These are phyloP conservation scores for Pseudochaenichthys georgianus DNA, from an alignment of 2,797 vertebrate genomes.

Conservation along the genomic window DNA sequence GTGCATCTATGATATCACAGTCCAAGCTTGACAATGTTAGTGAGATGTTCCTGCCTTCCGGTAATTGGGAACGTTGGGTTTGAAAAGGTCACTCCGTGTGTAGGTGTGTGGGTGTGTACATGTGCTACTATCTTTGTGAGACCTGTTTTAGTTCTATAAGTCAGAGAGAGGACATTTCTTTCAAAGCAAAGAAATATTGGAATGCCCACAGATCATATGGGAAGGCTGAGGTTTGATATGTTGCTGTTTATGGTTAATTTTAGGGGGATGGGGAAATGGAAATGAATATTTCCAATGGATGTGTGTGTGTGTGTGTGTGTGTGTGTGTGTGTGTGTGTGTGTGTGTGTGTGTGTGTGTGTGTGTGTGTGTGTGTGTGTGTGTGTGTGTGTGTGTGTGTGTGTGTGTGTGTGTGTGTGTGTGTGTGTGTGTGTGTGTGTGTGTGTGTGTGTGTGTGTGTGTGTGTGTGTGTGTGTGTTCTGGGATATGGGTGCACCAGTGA, in stretches of 20 bases:
- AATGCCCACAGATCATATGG: background rate
- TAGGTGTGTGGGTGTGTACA: conserved; percentile 4
- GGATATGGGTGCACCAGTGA: conserved; percentile 33
- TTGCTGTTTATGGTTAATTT: conserved; percentile 18
- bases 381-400: too few relatives aligned
- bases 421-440: too few relatives aligned
- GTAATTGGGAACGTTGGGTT: conserved; percentile 82
- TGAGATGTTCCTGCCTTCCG: conserved; percentile 75
- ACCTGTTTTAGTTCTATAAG: conserved; percentile 31
- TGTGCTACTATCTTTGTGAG: conserved; percentile 44
- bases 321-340: too few relatives aligned
- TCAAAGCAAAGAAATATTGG: conserved; percentile 27
- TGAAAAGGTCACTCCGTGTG: conserved; percentile 79
- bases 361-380: too few relatives aligned
- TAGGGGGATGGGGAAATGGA: background rate
- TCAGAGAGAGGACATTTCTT: conserved; percentile 9
- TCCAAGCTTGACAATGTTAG: conserved; percentile 63
- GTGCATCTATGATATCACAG: conserved; percentile 73
- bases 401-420: too few relatives aligned
- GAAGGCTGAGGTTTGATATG: conserved; percentile 26
- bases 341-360: too few relatives aligned
- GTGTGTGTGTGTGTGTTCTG: conserved; percentile 22
- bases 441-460: conserved; percentile 14
- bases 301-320: too few relatives aligned
- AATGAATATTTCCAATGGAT: background rate